Conservation (phyloP, 2,113 vertebrate species). For the Piaya cayana region DNA sequence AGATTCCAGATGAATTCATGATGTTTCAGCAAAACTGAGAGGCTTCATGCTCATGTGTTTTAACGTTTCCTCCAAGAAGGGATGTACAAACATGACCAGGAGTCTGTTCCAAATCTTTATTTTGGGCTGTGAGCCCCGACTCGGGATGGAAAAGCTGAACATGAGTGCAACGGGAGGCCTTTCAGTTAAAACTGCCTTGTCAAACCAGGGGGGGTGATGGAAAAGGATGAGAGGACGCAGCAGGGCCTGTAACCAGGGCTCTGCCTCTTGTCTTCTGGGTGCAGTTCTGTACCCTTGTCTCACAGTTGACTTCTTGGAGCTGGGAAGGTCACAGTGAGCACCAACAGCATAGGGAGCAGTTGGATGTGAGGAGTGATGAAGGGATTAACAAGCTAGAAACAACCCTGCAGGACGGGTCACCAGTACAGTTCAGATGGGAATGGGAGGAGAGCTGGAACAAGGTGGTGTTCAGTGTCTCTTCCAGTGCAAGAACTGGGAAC, state of each 20-base stretch:
- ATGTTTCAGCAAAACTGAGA: background rate
- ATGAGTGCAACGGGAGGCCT: background rate
- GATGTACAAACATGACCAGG: background rate
- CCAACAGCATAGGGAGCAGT: background rate
- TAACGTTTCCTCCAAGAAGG: background rate
- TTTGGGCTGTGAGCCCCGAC: background rate
- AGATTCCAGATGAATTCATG: background rate
- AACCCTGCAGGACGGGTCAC: background rate
- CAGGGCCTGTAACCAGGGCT: background rate
- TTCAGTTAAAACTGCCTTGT: background rate
- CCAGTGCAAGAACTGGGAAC: background rate
- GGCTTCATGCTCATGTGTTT: background rate
- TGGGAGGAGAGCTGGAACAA: background rate
- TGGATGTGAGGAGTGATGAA: background rate
- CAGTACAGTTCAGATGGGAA: too few relatives aligned
- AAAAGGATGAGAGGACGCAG: background rate
- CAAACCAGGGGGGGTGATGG: background rate
- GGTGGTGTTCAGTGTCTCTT: background rate
- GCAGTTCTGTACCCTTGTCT: background rate
- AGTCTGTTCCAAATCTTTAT: background rate
- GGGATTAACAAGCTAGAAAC: background rate
- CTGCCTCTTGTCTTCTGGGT: background rate
- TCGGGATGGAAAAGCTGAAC: background rate
- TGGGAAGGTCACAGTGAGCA: background rate
- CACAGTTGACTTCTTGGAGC: background rate